phyloP scores from a whole-genome alignment of 2,113 vertebrate species.

The Poeciliopsis turrubarensis region DNA sequence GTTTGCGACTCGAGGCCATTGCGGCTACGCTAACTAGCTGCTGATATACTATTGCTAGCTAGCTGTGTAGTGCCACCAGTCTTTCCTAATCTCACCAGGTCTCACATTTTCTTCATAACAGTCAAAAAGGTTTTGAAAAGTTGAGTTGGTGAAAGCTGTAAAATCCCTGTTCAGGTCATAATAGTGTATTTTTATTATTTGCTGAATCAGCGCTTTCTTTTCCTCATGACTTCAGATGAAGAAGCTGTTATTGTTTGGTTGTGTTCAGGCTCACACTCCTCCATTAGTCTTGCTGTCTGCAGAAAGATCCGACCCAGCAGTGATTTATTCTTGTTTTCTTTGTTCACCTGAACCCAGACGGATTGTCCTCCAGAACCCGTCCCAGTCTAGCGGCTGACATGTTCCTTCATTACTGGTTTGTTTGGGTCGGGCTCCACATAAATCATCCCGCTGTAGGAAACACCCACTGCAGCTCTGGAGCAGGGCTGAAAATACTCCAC shows the following conservation, averaged over 20 bases:
- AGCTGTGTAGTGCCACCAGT: too few relatives aligned
- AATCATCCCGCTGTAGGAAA: conserved; percentile 6
- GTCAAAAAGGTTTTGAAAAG: too few relatives aligned
- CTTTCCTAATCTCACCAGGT: too few relatives aligned
- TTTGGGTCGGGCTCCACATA: neutral
- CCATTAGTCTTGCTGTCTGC: neutral
- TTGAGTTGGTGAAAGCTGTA: too few relatives aligned
- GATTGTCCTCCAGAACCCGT: neutral
- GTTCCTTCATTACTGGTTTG: neutral
- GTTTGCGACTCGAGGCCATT: too few relatives aligned
- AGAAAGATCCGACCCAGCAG: neutral
- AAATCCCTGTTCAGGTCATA: too few relatives aligned
- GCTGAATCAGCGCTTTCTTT: neutral
- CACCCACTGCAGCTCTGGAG: neutral
- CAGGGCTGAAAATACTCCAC: conserved; percentile 5
- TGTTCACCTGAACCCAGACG: neutral
- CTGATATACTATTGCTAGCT: too few relatives aligned
- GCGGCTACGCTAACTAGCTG: too few relatives aligned
- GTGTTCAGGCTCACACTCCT: neutral
- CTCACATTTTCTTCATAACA: too few relatives aligned
- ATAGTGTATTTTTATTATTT: neutral
- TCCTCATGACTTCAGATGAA: neutral
- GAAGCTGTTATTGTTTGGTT: neutral
- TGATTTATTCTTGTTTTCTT: neutral
- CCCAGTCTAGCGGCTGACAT: neutral